phyloP scores from a whole-genome alignment of 2,888 invertebrate species.

The Gibbula magus region DNA sequence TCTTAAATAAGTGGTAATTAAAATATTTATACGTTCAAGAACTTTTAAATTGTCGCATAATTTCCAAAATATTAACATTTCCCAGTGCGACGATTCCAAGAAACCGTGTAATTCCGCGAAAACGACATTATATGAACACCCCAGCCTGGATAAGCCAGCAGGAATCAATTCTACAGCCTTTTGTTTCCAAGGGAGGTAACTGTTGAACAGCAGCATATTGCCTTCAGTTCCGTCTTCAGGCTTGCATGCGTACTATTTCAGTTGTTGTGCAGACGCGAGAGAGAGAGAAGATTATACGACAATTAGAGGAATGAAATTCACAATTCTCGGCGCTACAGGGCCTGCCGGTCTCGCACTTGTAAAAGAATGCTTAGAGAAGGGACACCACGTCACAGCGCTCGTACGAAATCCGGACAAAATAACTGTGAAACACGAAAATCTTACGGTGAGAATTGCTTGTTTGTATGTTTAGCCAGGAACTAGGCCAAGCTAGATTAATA shows the following conservation, averaged over 20 bases:
- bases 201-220: not conserved
- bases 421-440: slow-evolving; percentile 45
- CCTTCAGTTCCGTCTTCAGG: not conserved
- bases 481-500: too few relatives aligned
- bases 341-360: slow-evolving; percentile 63
- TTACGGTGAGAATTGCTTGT: slow-evolving; percentile 45
- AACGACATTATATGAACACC: too few relatives aligned
- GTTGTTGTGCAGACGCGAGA: not conserved
- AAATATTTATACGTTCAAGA: too few relatives aligned
- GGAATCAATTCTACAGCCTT: too few relatives aligned
- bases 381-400: slow-evolving; percentile 58
- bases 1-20: too few relatives aligned
- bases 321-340: slow-evolving; percentile 68
- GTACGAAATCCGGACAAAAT: slow-evolving; percentile 66
- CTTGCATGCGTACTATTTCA: not conserved
- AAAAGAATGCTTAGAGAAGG: slow-evolving; percentile 58
- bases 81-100: too few relatives aligned
- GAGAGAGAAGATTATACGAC: not conserved
- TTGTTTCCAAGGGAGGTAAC: not conserved
- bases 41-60: too few relatives aligned
- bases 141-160: too few relatives aligned
- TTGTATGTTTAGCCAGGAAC: too few relatives aligned
- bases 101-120: too few relatives aligned
- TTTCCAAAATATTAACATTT: too few relatives aligned
- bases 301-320: slow-evolving; percentile 55